A percentile compares a stretch with the other conserved stretches of the same genome.
phyloP scores from a whole-genome alignment of 2,888 invertebrate genomes.

The Brachypterus glaber region DNA sequence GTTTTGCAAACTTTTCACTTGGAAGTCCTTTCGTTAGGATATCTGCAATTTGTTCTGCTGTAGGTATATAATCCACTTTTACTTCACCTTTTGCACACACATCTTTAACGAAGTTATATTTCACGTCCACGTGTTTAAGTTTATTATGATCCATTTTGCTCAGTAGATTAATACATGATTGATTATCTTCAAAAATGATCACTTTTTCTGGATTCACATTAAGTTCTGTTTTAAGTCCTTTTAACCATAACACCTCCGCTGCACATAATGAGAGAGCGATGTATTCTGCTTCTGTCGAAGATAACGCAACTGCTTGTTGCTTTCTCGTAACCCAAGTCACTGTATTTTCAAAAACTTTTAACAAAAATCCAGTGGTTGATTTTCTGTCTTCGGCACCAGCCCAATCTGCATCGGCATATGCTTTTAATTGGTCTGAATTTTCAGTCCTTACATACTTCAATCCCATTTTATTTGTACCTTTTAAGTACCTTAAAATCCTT shows the following conservation, averaged over 20 bases:
- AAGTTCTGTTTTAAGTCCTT: constrained; percentile 6
- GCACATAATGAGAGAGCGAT: constrained; percentile 24
- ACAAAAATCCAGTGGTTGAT: constrained; percentile 28
- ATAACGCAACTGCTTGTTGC: constrained; percentile 26
- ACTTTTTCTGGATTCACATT: too few relatives aligned
- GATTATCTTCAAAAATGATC: too few relatives aligned
- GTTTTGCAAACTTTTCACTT: too few relatives aligned
- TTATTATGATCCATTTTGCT: constrained; percentile 10
- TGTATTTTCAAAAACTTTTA: constrained; percentile 22
- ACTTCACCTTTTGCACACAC: too few relatives aligned
- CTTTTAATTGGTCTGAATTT: too few relatives aligned
- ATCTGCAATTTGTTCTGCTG: constrained; percentile 7
- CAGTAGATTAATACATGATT: constrained; percentile 12
- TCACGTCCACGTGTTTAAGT: too few relatives aligned
- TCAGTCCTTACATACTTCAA: too few relatives aligned
- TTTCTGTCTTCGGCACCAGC: constrained; percentile 21
- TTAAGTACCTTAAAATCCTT: background rate
- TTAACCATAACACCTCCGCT: constrained; percentile 23
- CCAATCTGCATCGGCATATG: constrained; percentile 28
- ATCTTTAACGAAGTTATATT: too few relatives aligned
- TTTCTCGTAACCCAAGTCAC: constrained; percentile 27
- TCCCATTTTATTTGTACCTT: too few relatives aligned
- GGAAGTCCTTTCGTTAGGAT: constrained; percentile 6
- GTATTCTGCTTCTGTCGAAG: too few relatives aligned
- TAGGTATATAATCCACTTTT: too few relatives aligned